Evolutionary conservation across 2,113 vertebrate species (phyloP), one percentile per base, ranked within the genome.

Genomic region (Aegithalos caudatus): DNA sequence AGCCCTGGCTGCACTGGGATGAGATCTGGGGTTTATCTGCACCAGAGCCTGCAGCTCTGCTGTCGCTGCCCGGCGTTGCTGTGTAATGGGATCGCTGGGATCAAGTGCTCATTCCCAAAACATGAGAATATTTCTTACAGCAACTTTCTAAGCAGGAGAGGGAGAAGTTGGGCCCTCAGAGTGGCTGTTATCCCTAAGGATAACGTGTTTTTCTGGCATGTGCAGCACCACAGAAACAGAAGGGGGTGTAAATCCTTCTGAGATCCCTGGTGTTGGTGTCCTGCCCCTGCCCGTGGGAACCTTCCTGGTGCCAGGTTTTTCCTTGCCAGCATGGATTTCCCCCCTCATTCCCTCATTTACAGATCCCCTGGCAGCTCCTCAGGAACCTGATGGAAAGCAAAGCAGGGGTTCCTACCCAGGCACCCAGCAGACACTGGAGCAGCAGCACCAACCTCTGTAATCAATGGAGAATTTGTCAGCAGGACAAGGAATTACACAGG

Each of bases 71-170:
- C 21, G 2, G 83, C 9, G 0, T 1, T 2, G 0, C 12, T 5
- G 0, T 8, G 92, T 82, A 95, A 95, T 0, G 9, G 7, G 92
- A 97, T 88, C 95, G 0, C 83, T 8, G 5, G 61, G 83, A 84
- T 96, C 92, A 1, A 25, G 88, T 95, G 88, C 6, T 93, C 91
- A n/a, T 97, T 80, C 42, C 86, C 95, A 64, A 88, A 89, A 81
- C 86, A 44, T 6, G 82, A 93, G 92, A 61, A 48, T 35, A 86
- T 62, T 65, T n/a, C 22, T 93, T 56, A 76, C 53, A 31, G 90
- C 73, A 35, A 7, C 53, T 15, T 15, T 57, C 18, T 3, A 24
- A 54, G 84, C 35, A 14, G 65, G 9, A 62, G 4, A 38, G 21
- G 62, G 62, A 53, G 11, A 54, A 19, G 54, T 0, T 40, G 47